Conservation (phyloP, 1,140 invertebrate species). For the Potamilus streckersoni region DNA sequence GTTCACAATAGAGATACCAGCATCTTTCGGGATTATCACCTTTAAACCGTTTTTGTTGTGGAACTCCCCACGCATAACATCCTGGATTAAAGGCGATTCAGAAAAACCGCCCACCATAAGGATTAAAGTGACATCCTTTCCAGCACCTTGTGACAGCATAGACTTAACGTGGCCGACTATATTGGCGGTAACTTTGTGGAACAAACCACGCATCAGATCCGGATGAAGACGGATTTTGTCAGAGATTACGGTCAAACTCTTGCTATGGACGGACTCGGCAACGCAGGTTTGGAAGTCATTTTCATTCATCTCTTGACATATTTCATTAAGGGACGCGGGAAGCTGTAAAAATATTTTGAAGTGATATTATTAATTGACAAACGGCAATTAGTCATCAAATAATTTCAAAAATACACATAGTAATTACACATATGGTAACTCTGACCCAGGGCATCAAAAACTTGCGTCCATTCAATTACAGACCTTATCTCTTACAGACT, state of each 20-base stretch:
- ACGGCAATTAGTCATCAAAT: too few relatives aligned
- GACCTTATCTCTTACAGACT: too few relatives aligned
- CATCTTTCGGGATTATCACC: slow-evolving; percentile 15
- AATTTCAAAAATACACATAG: too few relatives aligned
- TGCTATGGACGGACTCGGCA: background rate
- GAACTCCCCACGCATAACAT: slow-evolving; percentile 11
- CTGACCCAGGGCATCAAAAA: too few relatives aligned
- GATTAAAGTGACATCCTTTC: slow-evolving; percentile 8
- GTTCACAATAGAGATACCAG: slow-evolving; percentile 1
- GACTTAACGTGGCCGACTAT: slow-evolving; percentile 11
- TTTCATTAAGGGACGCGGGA: slow-evolving; percentile 9
- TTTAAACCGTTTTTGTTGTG: slow-evolving; percentile 2
- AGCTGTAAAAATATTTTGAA: too few relatives aligned
- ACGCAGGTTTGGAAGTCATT: background rate
- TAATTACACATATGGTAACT: too few relatives aligned
- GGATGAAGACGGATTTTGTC: slow-evolving; percentile 15
- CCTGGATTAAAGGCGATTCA: slow-evolving; percentile 19
- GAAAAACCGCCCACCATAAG: slow-evolving; percentile 27
- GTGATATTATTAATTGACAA: too few relatives aligned
- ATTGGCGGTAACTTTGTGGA: slow-evolving; percentile 4
- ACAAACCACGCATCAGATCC: slow-evolving; percentile 5
- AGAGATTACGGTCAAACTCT: background rate
- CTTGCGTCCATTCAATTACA: too few relatives aligned
- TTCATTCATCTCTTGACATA: background rate
- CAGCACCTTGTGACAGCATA: background rate